Conservation (phyloP, 2,888 invertebrate species). For the Athalia circularis region DNA sequence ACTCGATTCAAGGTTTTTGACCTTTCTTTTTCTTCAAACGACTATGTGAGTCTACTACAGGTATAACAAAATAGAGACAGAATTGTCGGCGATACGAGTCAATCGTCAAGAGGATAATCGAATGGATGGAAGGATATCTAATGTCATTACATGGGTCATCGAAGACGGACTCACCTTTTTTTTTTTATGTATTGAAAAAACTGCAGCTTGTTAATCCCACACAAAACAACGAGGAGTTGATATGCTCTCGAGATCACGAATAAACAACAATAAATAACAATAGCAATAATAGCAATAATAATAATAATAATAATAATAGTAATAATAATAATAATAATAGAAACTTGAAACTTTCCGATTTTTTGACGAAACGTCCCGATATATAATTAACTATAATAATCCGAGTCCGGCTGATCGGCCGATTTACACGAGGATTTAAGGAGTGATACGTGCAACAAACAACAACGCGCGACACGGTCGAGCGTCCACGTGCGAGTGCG, state of each 20-base stretch:
- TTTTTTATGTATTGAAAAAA: conserved; percentile 3
- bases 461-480: conserved; percentile 61
- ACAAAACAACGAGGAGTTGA: conserved; percentile 30
- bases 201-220: conserved; percentile 27
- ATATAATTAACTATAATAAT: background rate
- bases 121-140: background rate
- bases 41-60: too few relatives aligned
- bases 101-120: background rate
- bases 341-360: conserved; percentile 29
- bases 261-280: conserved; percentile 36
- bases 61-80: background rate
- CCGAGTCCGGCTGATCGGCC: conserved; percentile 17
- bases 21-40: too few relatives aligned
- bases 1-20: too few relatives aligned
- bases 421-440: conserved; percentile 16
- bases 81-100: background rate
- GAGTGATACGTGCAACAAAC: conserved; percentile 33
- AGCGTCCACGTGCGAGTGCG: conserved; percentile 72
- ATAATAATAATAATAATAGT: background rate
- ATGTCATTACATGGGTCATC: background rate
- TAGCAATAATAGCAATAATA: too few relatives aligned
- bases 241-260: conserved; percentile 28
- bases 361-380: background rate
- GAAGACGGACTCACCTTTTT: conserved; percentile 17
- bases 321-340: conserved; percentile 1